Base-by-base conservation (phyloP, 2,113 vertebrate genomes). In the Boulengeromyrus knoepffleri region DNA sequence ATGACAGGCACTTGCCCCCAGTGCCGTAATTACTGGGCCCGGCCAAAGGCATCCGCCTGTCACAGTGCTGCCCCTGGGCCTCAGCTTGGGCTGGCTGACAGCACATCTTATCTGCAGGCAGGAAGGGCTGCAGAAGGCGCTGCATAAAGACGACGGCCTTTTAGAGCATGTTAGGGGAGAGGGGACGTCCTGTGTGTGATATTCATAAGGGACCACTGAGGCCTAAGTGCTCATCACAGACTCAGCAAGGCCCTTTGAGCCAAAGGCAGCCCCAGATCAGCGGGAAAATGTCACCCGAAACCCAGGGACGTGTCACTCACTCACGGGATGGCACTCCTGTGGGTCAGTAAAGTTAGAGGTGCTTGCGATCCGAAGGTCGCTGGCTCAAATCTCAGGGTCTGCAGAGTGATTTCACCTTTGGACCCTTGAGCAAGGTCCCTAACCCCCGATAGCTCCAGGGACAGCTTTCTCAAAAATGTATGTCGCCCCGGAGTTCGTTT, bases 11-110 rank as follows among this genome's bases (percentile, higher is more conserved):
- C 93, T 94, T 92, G 95, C 94, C 91, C 91, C 91, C 94, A 95
- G 96, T 95, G 92, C 94, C 92, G 93, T 94, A 94, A 95, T 94
- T 93, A 96, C 93, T 92, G 89, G 93, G 89, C 92, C 90, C 90
- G 84, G 93, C 93, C 91, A 94, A 93, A 92, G 94, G 91, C 91
- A 91, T 62, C 92, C 56, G 91, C 89, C 89, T 47, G 86, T 93
- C 91, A 93, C 89, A 93, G 90, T 86, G 80, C 70, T 89, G 92
- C 92, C 95, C 92, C 92, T 0, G 47, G 94, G 95, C 56, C 90
- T 90, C 89, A 89, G 90, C 90, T 89, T 88, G 50, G 85, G 89
- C 89, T 49, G 91, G 88, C 85, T 88, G 77, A 91, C 89, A 90
- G 56, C 85, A 92, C 89, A 91, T 88, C 91, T 88, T 88, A 90